Percentiles rank a stretch among this genome's conserved stretches.
Conservation (phyloP, 2,888 invertebrate genomes). For the Chironomus tentans region DNA sequence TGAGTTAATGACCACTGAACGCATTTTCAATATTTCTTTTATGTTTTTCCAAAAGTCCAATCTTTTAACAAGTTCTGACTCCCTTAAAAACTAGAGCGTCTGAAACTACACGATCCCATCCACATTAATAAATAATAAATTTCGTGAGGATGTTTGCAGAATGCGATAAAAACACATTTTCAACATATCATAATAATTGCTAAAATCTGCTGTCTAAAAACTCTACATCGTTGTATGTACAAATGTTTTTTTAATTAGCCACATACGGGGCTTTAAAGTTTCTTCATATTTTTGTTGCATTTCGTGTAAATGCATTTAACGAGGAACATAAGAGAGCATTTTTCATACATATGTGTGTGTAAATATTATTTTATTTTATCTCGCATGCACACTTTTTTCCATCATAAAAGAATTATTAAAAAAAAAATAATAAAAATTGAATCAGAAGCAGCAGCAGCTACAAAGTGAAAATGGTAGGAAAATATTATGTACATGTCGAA, state of each 20-base stretch:
- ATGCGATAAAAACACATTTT: background rate
- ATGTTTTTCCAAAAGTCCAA: no score
- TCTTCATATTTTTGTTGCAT: no score
- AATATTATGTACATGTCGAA: background rate
- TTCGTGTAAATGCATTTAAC: no score
- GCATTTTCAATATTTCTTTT: no score
- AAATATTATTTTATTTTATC: background rate
- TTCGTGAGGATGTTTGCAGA: background rate
- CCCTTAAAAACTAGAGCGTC: no score
- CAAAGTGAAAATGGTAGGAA: constrained; percentile 6
- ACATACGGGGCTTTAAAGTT: background rate
- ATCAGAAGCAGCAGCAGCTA: background rate
- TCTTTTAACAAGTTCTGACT: no score
- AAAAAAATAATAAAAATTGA: background rate
- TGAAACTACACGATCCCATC: no score
- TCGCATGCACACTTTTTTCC: background rate
- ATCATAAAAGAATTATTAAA: background rate
- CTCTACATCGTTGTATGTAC: background rate
- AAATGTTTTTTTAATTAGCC: constrained; percentile 26
- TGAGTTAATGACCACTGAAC: no score
- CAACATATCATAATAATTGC: background rate
- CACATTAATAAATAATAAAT: background rate
- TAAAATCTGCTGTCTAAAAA: background rate
- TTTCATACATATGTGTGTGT: background rate
- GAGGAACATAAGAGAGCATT: background rate